Evolutionary conservation across 1,140 invertebrate species (phyloP).

Genomic region (Popillia japonica): DNA sequence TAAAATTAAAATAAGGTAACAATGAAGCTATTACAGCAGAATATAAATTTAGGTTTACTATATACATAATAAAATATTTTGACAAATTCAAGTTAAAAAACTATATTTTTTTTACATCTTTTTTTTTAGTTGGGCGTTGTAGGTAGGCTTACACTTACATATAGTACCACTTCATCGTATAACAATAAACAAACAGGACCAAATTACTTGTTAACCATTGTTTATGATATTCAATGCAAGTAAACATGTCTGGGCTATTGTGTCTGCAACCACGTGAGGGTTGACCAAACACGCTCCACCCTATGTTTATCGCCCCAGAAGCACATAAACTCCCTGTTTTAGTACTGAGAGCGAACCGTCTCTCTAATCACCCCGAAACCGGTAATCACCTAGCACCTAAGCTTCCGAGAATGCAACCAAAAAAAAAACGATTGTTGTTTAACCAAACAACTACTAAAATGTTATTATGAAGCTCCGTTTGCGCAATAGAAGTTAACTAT

Average conservation of each 20-base stretch:
- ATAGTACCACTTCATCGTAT: background rate
- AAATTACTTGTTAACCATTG: slow-evolving; percentile 45
- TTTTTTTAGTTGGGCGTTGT: background rate
- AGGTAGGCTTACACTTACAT: background rate
- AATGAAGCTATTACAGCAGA: too few species aligned
- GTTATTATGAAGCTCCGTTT: too few species aligned
- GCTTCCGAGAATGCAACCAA: too few species aligned
- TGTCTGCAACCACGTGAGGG: slow-evolving; percentile 42
- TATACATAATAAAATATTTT: too few species aligned
- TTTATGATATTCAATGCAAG: slow-evolving; percentile 45
- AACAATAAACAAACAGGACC: background rate
- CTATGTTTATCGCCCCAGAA: slow-evolving; percentile 45
- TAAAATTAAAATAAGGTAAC: too few species aligned
- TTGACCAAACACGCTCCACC: slow-evolving; percentile 49
- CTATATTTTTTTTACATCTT: too few species aligned
- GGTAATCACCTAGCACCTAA: too few species aligned
- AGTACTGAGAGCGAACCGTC: slow-evolving; percentile 39
- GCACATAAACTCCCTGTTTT: slow-evolving; percentile 48
- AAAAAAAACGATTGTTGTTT: too few species aligned
- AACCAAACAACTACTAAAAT: too few species aligned
- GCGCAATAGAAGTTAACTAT: too few species aligned
- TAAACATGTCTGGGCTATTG: slow-evolving; percentile 44
- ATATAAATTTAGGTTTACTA: too few species aligned
- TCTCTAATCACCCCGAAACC: slow-evolving; percentile 1
- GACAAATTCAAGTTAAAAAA: background rate